Percentiles rank a stretch among this genome's conserved stretches.
Evolutionary conservation across 2,113 vertebrate species (phyloP).

Genomic region (Upupa epops): DNA sequence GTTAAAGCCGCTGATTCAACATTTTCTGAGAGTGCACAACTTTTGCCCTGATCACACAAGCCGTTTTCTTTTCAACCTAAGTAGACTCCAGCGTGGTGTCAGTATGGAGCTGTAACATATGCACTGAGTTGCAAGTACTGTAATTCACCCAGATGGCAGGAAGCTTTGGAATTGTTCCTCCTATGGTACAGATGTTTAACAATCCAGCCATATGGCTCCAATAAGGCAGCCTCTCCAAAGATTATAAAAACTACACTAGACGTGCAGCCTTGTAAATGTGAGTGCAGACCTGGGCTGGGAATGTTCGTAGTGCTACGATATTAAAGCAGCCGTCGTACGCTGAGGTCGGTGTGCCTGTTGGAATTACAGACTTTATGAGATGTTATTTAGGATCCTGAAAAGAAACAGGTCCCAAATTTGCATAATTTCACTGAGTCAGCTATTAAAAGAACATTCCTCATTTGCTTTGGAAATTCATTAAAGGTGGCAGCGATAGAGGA

Average conservation of each 20-base stretch:
- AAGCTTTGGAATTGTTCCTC: conserved; percentile 56
- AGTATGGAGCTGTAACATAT: background rate
- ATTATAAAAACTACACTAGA: conserved; percentile 28
- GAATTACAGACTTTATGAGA: background rate
- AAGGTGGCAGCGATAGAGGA: background rate
- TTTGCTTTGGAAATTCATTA: background rate
- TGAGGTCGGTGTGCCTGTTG: background rate
- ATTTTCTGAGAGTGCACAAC: background rate
- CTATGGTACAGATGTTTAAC: conserved; percentile 75
- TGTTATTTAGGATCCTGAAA: background rate
- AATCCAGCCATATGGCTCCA: conserved; percentile 71
- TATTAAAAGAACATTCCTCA: background rate
- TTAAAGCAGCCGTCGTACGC: background rate
- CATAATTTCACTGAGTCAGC: background rate
- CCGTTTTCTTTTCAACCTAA: background rate
- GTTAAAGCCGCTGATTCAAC: background rate
- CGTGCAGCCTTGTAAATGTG: background rate
- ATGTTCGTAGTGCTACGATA: background rate
- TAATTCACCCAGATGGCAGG: conserved; percentile 73
- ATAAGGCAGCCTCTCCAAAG: conserved; percentile 34
- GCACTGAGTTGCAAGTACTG: conserved; percentile 8
- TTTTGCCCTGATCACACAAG: conserved; percentile 4
- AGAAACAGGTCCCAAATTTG: background rate
- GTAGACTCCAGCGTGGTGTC: background rate
- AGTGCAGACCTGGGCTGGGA: background rate